Evolutionary conservation across 2,797 vertebrate species (phyloP).

Genomic region (Spea hammondii): DNA sequence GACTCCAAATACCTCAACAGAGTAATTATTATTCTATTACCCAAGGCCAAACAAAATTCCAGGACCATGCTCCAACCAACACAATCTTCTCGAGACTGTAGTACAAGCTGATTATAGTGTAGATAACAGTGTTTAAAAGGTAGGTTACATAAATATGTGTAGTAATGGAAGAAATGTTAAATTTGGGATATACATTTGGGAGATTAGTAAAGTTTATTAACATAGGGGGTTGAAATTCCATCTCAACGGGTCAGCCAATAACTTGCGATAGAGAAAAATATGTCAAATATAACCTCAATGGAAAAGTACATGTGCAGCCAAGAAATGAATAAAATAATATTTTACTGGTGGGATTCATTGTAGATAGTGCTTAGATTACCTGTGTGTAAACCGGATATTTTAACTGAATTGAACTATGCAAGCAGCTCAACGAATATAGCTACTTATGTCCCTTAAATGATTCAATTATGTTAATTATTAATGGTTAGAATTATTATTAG

Average conservation of each 20-base stretch:
- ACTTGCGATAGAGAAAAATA: background rate
- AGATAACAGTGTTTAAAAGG: constrained; percentile 25
- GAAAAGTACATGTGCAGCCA: constrained; percentile 3
- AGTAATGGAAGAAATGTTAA: constrained; percentile 4
- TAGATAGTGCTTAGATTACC: no score
- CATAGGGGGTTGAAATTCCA: constrained; percentile 1
- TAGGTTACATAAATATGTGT: constrained; percentile 10
- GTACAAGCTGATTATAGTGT: constrained; percentile 8
- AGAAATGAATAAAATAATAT: background rate
- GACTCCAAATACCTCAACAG: background rate
- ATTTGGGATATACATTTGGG: constrained; percentile 9
- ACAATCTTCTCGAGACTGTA: background rate
- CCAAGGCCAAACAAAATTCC: constrained; percentile 2
- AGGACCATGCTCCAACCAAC: background rate
- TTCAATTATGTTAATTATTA: no score
- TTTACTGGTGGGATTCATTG: no score
- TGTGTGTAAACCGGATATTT: no score
- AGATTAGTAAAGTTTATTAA: constrained; percentile 20
- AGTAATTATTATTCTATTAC: background rate
- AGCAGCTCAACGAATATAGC: no score
- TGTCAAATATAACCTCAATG: constrained; percentile 17
- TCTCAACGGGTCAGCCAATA: constrained; percentile 4
- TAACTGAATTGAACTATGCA: no score
- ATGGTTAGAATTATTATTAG: no score
- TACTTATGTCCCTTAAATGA: no score